Evolutionary conservation across 2,797 vertebrate species (phyloP), one percentile per base, ranked within the genome.

Genomic region (Danio kyathit): DNA sequence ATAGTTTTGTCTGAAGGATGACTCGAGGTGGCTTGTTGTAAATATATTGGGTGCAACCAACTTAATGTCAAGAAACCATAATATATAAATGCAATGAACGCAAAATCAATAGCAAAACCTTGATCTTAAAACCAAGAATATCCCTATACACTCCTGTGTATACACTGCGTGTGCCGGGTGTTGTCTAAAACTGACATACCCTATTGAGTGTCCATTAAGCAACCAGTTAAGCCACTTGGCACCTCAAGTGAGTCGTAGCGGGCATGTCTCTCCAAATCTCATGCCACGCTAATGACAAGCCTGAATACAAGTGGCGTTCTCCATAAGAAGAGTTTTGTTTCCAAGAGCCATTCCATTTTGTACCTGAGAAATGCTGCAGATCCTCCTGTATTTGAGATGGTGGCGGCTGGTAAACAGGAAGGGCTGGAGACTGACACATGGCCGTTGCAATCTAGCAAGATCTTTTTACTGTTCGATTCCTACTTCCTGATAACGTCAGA

Each of bases 261-360:
- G 76, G 82, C 79, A 82, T 84, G 89, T 90, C 87, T 64, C 82
- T 88, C 88, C 87, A 87, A 87, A 85, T 92, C 89, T 90, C 85
- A 64, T 88, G 83, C 87, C 86, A 79, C 71, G 71, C 40, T 74
- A 76, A 80, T 69, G 83, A 87, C 86, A 86, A 84, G 86, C 89
- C 86, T 43, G 67, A 79, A 85, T 85, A 90, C 54, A 57, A 71
- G 41, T 84, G 19, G 9, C 40, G 81, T 76, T 84, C 86, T 76
- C 85, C 86, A 73, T 87, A 86, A 79, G 87, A 84, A 91, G 91
- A 46, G 60, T 49, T n/a, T 59, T 71, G 66, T 72, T 46, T 48
- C 12, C 43, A 14, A 29, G 40, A 44, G 40, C n/a, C 9, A 46
- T 48, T 13, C 14, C 46, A 7, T 11, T 67, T 14, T 44, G 10